phyloP scores from a whole-genome alignment of 2,797 vertebrate species.

The Pipistrellus pygmaeus region DNA sequence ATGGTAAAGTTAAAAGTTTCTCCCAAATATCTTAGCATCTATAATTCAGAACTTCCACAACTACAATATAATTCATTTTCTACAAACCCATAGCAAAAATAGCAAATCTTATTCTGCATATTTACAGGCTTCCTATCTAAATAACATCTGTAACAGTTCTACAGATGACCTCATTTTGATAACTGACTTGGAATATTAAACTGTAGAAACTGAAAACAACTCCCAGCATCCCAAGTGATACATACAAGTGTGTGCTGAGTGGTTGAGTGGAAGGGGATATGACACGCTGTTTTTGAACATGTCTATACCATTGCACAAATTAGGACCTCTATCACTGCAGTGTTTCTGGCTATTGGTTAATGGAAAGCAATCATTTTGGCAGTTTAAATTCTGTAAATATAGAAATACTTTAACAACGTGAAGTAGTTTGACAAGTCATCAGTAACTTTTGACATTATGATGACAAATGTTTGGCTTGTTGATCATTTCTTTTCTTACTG shows the following conservation, averaged over 20 bases:
- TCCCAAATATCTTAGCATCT: conserved; percentile 57
- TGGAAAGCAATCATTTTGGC: neutral
- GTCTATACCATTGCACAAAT: neutral
- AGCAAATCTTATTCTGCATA: conserved; percentile 61
- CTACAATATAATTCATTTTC: conserved; percentile 69
- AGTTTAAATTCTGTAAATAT: conserved; percentile 48
- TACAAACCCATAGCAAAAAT: conserved; percentile 40
- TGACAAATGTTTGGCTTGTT: conserved; percentile 21
- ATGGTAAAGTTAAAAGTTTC: conserved; percentile 51
- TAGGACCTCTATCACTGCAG: neutral
- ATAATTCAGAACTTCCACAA: conserved; percentile 46
- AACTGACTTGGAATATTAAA: conserved; percentile 55
- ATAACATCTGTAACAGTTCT: conserved; percentile 64
- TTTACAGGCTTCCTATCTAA: conserved; percentile 66
- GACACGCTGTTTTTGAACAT: neutral
- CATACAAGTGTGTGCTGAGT: neutral
- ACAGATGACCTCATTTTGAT: conserved; percentile 65
- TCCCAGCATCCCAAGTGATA: conserved; percentile 20
- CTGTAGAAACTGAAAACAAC: conserved; percentile 55
- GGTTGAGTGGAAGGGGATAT: conserved; percentile 7
- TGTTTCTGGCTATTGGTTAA: neutral
- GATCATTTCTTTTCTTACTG: conserved; percentile 8
- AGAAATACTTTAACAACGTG: conserved; percentile 9
- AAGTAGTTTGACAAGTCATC: neutral
- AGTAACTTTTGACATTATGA: conserved; percentile 12